These are phyloP conservation scores for Salminus brasiliensis DNA, from an alignment of 2,113 vertebrate species.

Conservation along the genomic window DNA sequence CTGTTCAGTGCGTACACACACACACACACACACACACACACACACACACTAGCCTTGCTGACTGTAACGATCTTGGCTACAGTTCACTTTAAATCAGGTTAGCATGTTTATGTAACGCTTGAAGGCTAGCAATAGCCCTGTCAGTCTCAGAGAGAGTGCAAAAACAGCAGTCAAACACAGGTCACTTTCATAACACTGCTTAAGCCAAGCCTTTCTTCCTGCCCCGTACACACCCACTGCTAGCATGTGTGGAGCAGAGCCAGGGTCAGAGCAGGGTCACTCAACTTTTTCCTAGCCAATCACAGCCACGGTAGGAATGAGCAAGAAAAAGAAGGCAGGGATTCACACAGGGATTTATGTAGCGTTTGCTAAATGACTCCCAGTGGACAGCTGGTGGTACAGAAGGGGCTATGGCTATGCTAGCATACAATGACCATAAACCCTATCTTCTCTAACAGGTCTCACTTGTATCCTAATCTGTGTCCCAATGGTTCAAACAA, in stretches of 20 bases:
- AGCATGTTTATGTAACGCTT: conserved; percentile 39
- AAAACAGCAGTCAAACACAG: conserved; percentile 25
- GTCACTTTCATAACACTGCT: conserved; percentile 26
- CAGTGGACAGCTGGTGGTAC: too few species aligned
- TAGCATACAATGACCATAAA: too few species aligned
- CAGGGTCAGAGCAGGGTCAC: background rate
- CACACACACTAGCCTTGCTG: background rate
- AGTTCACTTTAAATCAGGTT: conserved; percentile 47
- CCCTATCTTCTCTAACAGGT: too few species aligned
- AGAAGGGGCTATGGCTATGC: too few species aligned
- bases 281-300: background rate
- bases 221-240: background rate
- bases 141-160: conserved; percentile 10
- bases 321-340: too few species aligned
- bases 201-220: conserved; percentile 14
- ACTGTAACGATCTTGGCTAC: conserved; percentile 39
- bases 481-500: too few species aligned
- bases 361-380: background rate
- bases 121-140: conserved; percentile 5
- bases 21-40: conserved; percentile 9
- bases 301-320: background rate
- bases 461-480: too few species aligned
- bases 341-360: too few species aligned
- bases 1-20: conserved; percentile 20
- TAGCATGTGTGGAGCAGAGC: background rate